Conservation (phyloP, 2,113 vertebrate genomes). For the Eidolon helvum region DNA sequence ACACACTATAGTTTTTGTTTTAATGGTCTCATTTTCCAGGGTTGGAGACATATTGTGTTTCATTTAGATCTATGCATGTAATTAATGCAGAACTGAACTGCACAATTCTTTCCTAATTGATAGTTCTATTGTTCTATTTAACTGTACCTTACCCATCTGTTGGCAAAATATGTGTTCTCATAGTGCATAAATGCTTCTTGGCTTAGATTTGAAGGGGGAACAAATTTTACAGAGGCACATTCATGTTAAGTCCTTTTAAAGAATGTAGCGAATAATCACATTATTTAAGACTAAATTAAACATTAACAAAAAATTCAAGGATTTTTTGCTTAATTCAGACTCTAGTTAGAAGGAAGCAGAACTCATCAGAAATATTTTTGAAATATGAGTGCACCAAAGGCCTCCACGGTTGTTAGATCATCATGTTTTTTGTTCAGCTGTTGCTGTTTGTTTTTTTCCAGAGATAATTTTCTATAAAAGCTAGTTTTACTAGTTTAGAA, state of each 20-base stretch:
- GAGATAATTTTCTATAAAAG: conserved; percentile 57
- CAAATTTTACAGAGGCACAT: neutral
- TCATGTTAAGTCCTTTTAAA: neutral
- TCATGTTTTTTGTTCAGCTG: conserved; percentile 56
- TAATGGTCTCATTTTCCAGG: neutral
- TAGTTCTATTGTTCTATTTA: neutral
- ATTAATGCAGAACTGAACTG: neutral
- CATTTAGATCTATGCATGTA: neutral
- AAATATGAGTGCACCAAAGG: conserved; percentile 24
- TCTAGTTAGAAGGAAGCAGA: neutral
- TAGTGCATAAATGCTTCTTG: neutral
- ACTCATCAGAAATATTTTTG: neutral
- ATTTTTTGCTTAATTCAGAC: neutral
- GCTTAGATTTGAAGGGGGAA: neutral
- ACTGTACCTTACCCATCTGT: neutral
- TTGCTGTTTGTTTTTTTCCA: conserved; percentile 61
- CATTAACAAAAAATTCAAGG: neutral
- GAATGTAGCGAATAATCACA: neutral
- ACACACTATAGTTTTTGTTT: neutral
- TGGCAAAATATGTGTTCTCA: neutral
- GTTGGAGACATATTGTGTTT: neutral
- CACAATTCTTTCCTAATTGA: neutral
- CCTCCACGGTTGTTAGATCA: conserved; percentile 9
- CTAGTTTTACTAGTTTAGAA: conserved; percentile 50
- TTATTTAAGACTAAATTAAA: neutral